Conservation (phyloP, 2,113 vertebrate species). For the Brachypodius melanocephalos region DNA sequence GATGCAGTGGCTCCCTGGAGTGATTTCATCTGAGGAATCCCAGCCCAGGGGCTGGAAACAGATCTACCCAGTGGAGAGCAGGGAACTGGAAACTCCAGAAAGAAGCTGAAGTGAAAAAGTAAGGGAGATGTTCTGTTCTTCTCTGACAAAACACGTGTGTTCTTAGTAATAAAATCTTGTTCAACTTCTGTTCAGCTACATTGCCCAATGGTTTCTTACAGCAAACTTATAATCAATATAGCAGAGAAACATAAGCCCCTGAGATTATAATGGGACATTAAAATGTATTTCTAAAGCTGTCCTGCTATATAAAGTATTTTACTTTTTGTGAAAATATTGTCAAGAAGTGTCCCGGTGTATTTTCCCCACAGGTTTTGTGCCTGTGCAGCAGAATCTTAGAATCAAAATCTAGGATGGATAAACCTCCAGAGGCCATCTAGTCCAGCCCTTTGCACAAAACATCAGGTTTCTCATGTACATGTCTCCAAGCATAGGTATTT, state of each 20-base stretch:
- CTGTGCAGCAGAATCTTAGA: conserved; percentile 26
- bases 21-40: rapidly evolving
- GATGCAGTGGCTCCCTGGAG: not conserved
- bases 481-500: not conserved
- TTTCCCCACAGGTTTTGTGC: conserved; percentile 67
- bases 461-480: not conserved
- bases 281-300: not conserved
- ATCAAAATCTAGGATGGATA: not conserved
- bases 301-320: not conserved
- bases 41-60: not conserved
- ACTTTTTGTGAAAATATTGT: conserved; percentile 77
- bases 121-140: not conserved
- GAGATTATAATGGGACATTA: not conserved
- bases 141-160: not conserved
- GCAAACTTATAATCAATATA: not conserved
- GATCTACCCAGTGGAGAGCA: not conserved
- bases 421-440: not conserved
- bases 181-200: not conserved
- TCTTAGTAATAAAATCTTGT: not conserved
- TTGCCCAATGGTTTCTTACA: not conserved
- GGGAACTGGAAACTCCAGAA: not conserved
- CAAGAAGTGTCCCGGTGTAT: conserved; percentile 74
- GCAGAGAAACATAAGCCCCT: not conserved
- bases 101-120: not conserved
- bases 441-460: not conserved